phyloP scores from a whole-genome alignment of 2,797 vertebrate genomes.

The Parauchenoglanis punctatus region DNA sequence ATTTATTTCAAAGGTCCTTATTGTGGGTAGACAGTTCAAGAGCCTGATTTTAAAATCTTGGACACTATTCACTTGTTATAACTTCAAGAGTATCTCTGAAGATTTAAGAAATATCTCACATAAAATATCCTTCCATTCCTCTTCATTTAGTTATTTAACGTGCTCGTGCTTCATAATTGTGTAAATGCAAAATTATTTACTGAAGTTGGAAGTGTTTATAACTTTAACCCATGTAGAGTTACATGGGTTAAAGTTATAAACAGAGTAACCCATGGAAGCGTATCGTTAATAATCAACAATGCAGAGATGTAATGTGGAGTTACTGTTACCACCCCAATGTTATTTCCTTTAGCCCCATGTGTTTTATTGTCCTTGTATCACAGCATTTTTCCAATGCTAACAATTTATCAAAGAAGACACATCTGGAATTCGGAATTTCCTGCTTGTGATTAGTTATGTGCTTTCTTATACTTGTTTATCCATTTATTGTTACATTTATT shows the following conservation, averaged over 20 bases:
- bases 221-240: neutral
- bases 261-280: neutral
- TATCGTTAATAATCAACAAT: neutral
- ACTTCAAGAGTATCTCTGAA: neutral
- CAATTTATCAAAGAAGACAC: neutral
- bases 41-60: neutral
- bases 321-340: neutral
- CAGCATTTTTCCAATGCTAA: neutral
- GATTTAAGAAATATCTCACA: neutral
- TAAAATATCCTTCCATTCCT: neutral
- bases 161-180: neutral
- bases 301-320: neutral
- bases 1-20: neutral
- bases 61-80: neutral
- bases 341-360: neutral
- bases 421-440: neutral
- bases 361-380: neutral
- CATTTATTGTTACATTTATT: neutral
- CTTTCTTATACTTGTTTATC: neutral
- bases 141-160: neutral
- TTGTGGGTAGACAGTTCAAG: neutral
- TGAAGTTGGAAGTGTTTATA: neutral
- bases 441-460: neutral
- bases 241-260: too few relatives aligned
- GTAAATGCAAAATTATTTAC: neutral